These are phyloP conservation scores for Lamellibrachia columna DNA, from an alignment of 2,888 invertebrate genomes.

Conservation along the genomic window DNA sequence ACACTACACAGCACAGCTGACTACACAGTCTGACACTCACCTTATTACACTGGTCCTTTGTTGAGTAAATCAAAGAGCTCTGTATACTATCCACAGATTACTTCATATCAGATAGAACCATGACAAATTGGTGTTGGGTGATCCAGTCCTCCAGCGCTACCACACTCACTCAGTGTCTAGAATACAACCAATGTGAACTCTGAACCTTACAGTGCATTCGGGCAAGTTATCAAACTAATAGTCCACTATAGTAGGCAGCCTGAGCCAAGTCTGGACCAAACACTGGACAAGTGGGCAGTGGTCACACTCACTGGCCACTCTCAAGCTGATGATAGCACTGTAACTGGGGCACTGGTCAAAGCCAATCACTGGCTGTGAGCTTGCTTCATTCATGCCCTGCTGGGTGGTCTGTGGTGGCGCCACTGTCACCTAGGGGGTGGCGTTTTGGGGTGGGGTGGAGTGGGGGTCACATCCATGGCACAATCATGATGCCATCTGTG, in stretches of 20 bases:
- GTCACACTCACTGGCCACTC: neutral
- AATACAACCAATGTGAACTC: neutral
- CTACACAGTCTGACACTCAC: neutral
- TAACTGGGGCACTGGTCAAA: neutral
- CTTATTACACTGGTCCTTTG: neutral
- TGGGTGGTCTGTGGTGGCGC: conserved; percentile 9
- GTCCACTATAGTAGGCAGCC: neutral
- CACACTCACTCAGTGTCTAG: neutral
- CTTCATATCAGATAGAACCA: neutral
- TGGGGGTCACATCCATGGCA: neutral
- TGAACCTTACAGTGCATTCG: neutral
- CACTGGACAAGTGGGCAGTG: neutral
- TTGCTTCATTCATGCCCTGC: neutral
- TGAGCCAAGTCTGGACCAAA: neutral
- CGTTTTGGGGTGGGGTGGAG: neutral
- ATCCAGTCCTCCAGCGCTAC: neutral
- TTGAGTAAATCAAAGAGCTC: neutral
- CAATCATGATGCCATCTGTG: neutral
- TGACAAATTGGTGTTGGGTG: neutral
- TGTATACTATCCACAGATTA: conserved; percentile 5
- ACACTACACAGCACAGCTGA: neutral
- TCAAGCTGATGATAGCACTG: neutral
- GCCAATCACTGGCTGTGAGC: neutral
- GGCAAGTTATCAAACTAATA: neutral
- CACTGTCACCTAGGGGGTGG: neutral